Percentiles rank a stretch among this genome's conserved stretches.
Conservation (phyloP, 2,888 invertebrate genomes). For the Netelia virgata region DNA sequence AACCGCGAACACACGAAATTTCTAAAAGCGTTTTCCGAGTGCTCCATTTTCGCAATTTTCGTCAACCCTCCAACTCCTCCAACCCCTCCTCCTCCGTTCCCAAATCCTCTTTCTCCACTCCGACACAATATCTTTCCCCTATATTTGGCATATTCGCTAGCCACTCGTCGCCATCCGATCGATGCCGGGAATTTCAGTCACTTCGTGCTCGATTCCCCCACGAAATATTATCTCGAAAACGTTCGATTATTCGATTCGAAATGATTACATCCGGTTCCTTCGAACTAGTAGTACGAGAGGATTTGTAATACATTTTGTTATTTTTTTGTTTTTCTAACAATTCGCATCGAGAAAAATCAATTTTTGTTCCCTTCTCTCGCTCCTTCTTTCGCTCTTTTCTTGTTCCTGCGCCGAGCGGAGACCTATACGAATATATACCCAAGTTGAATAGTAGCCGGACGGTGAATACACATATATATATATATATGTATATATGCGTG, state of each 20-base stretch:
- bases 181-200: too few relatives aligned
- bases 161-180: too few relatives aligned
- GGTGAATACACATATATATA: neutral
- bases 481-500: neutral
- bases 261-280: too few relatives aligned
- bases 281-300: too few relatives aligned
- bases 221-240: too few relatives aligned
- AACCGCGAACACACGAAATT: constrained; percentile 1
- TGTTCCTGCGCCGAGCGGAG: neutral
- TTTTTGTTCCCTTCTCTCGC: neutral
- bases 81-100: neutral
- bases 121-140: neutral
- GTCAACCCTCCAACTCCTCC: neutral
- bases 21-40: constrained; percentile 36
- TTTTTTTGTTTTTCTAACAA: constrained; percentile 4
- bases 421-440: neutral
- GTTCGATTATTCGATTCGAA: too few relatives aligned
- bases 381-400: neutral
- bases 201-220: too few relatives aligned
- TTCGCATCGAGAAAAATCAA: neutral
- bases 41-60: neutral
- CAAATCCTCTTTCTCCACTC: neutral
- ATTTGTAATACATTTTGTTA: neutral
- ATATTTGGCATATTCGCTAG: too few relatives aligned
- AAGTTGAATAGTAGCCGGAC: constrained; percentile 14